These are phyloP conservation scores for Trachelus troglodyta DNA, from an alignment of 2,888 invertebrate species.

Conservation along the genomic window DNA sequence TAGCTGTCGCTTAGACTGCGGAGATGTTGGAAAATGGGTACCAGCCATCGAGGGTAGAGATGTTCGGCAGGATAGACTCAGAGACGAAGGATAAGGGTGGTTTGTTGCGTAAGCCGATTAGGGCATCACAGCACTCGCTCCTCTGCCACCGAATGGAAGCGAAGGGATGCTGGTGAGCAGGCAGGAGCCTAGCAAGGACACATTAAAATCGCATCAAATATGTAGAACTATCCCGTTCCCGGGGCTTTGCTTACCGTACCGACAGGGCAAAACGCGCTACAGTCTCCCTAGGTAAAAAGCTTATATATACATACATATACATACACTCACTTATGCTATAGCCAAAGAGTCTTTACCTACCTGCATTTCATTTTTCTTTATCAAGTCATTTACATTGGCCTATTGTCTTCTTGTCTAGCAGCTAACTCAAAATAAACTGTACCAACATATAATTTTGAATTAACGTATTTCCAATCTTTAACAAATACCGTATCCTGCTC, in stretches of 20 bases:
- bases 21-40: not conserved
- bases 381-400: no score
- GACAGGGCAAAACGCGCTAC: not conserved
- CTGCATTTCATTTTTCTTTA: no score
- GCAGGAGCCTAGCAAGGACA: slow-evolving; percentile 56
- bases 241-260: not conserved
- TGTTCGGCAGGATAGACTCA: slow-evolving; percentile 14
- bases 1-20: slow-evolving; percentile 33
- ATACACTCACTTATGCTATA: not conserved
- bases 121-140: slow-evolving; percentile 52
- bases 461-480: no score
- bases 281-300: slow-evolving; percentile 38
- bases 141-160: slow-evolving; percentile 35
- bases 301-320: slow-evolving; percentile 2
- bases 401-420: no score
- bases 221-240: slow-evolving; percentile 42
- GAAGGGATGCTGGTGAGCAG: slow-evolving; percentile 29
- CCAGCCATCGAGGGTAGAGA: slow-evolving; percentile 5
- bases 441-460: not conserved
- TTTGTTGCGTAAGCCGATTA: slow-evolving; percentile 64
- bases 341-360: no score
- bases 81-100: slow-evolving; percentile 48
- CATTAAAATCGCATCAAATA: slow-evolving; percentile 66
- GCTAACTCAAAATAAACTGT: no score
- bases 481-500: no score